A percentile compares a stretch with the other conserved stretches of the same genome.
Evolutionary conservation across 1,140 invertebrate species (phyloP).

Genomic region (Phymorhynchus buccinoides): DNA sequence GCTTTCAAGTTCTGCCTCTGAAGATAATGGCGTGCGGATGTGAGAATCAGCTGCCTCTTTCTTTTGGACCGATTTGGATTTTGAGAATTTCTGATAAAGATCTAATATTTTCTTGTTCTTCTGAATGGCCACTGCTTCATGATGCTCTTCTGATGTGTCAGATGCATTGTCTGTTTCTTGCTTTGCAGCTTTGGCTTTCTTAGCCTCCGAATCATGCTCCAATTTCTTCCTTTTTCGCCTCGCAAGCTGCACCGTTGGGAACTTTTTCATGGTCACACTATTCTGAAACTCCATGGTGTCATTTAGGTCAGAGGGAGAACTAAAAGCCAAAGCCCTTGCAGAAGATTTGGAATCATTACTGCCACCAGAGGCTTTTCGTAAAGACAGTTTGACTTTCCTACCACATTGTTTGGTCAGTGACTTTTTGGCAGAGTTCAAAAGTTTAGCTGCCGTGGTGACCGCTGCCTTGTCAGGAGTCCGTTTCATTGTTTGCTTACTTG

Average conservation of each 20-base stretch:
- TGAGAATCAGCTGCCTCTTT: neutral
- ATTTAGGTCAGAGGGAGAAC: neutral
- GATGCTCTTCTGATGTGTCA: neutral
- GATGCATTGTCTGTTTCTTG: neutral
- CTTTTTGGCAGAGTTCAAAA: constrained; percentile 21
- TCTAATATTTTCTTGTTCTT: neutral
- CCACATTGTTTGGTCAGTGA: neutral
- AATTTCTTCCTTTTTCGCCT: neutral
- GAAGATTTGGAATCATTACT: neutral
- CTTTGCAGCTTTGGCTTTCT: neutral
- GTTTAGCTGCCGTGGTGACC: constrained; percentile 9
- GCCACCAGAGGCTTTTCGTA: neutral
- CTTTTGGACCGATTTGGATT: neutral
- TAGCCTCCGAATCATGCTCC: neutral
- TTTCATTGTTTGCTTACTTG: neutral
- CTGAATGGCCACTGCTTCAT: neutral
- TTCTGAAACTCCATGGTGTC: constrained; percentile 14
- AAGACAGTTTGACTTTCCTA: constrained; percentile 13
- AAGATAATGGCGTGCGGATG: neutral
- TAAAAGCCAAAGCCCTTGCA: constrained; percentile 1
- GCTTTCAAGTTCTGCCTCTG: neutral
- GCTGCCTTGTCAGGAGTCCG: constrained; percentile 26
- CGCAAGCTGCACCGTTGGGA: neutral
- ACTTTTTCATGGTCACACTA: neutral
- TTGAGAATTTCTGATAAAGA: neutral